Evolutionary conservation across 2,888 invertebrate species (phyloP).

Genomic region (Synergus japonicus): DNA sequence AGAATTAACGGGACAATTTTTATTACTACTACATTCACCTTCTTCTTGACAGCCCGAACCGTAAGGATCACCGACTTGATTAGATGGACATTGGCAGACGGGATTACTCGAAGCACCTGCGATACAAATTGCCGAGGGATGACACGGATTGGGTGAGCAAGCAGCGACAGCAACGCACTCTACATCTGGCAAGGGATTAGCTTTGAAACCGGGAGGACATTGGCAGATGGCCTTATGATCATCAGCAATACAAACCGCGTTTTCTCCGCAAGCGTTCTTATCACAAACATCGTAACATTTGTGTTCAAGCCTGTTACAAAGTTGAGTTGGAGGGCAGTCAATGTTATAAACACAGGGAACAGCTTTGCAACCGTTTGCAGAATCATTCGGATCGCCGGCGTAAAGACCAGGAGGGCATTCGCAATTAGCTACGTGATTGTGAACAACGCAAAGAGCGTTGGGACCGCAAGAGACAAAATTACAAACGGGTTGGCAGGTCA

Average conservation of each 20-base stretch:
- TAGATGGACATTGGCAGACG: constrained; percentile 88
- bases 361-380: constrained; percentile 85
- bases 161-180: constrained; percentile 86
- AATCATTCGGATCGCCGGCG: constrained; percentile 91
- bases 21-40: constrained; percentile 85
- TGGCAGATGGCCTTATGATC: constrained; percentile 90
- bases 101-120: constrained; percentile 83
- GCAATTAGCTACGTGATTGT: constrained; percentile 93
- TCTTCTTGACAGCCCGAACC: constrained; percentile 87
- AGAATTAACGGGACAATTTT: constrained; percentile 89
- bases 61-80: constrained; percentile 88
- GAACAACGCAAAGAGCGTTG: constrained; percentile 91
- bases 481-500: constrained; percentile 88
- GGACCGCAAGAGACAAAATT: constrained; percentile 89
- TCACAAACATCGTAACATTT: constrained; percentile 90
- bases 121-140: constrained; percentile 88
- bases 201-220: constrained; percentile 90
- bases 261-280: constrained; percentile 89
- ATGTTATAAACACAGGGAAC: constrained; percentile 93
- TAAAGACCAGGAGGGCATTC: constrained; percentile 93
- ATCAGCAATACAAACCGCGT: constrained; percentile 93
- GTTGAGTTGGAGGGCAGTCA: constrained; percentile 88
- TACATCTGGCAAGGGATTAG: constrained; percentile 91
- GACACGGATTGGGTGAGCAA: constrained; percentile 89
- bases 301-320: constrained; percentile 90